Percentiles rank a stretch among this genome's conserved stretches.
phyloP scores from a whole-genome alignment of 2,113 vertebrate species.

The Lagenorhynchus albirostris region DNA sequence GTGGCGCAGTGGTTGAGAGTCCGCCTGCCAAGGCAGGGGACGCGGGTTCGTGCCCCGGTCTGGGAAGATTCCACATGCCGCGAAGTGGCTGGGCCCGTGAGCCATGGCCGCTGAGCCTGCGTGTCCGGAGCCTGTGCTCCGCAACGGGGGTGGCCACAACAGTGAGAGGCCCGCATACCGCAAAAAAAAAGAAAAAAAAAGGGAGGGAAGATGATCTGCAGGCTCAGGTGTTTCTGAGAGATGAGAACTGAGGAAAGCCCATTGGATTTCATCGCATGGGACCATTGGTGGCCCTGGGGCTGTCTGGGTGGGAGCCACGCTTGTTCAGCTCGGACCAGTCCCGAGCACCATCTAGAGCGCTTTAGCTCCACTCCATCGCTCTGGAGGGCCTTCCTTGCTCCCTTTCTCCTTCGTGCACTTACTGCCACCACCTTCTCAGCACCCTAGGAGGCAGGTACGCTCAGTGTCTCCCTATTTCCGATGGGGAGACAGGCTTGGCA shows the following conservation, averaged over 20 bases:
- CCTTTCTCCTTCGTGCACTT: background rate
- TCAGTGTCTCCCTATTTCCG: background rate
- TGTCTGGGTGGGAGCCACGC: background rate
- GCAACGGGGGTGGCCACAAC: too few relatives aligned
- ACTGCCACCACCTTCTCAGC: background rate
- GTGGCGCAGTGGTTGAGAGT: too few relatives aligned
- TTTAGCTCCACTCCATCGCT: accelerated
- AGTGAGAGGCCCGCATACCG: too few relatives aligned
- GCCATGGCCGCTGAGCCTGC: too few relatives aligned
- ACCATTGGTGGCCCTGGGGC: background rate
- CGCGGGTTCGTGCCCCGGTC: too few relatives aligned
- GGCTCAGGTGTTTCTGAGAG: background rate
- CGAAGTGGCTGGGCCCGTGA: too few relatives aligned
- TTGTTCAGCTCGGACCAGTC: too few relatives aligned
- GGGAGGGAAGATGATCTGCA: background rate
- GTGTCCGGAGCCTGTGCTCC: too few relatives aligned
- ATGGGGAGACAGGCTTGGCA: background rate
- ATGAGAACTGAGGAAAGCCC: background rate
- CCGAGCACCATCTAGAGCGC: accelerated
- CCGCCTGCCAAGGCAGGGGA: too few relatives aligned
- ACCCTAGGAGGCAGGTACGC: background rate
- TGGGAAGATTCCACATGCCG: too few relatives aligned
- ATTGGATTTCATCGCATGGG: accelerated
- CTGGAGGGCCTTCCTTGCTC: accelerated
- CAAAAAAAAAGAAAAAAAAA: too few relatives aligned